Base-by-base conservation (phyloP, 2,888 invertebrate species). In the Drosophila cognata region DNA sequence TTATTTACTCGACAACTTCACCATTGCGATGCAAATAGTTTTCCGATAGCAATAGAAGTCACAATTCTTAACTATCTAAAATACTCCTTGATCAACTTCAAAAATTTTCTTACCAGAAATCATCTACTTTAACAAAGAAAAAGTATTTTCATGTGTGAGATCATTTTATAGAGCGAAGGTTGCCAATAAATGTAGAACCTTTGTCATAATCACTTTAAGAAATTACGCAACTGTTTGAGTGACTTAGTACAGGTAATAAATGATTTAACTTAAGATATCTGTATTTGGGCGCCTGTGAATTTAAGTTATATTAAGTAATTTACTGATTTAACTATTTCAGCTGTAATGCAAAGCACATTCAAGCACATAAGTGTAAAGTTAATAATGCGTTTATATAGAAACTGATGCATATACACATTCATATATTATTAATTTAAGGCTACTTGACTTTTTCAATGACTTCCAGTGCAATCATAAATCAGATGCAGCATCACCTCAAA, bases 401-500 rank as follows among this genome's bases (percentile, higher is more conserved):
- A 36, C 38, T 57, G 46, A 35, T 52, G 43, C 43, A 29, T 29
- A 21, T 56, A 35, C 10, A 16, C 25, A 53, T 62, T 46, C 31
- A 68, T 71, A 77, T 73, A 71, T 70, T 56, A 78, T 88, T 78
- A 77, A 85, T 74, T 66, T 84, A 81, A 83, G 72, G 74, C 84
- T 85, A 88, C 89, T 88, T 79, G 88, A 79, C 60, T 81, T 83
- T 84, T 79, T 88, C 90, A 90, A 88, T 88, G 90, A 86, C 90
- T 88, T 90, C 86, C 81, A 86, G 73, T 81, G 71, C 66, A 81
- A 78, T 82, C 80, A 80, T 84, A 81, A 84, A 80, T 84, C 79
- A 82, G 67, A 67, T 58, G 55, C 64, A 62, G 46, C 68, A 71
- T 38, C 55, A 63, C 50, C 65, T 64, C 46, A 53, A 64, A 66